Percentiles rank a stretch among this genome's conserved stretches.
These are phyloP conservation scores for Mormyrus hasselquistii DNA, from an alignment of 2,797 vertebrate genomes.

Conservation along the genomic window DNA sequence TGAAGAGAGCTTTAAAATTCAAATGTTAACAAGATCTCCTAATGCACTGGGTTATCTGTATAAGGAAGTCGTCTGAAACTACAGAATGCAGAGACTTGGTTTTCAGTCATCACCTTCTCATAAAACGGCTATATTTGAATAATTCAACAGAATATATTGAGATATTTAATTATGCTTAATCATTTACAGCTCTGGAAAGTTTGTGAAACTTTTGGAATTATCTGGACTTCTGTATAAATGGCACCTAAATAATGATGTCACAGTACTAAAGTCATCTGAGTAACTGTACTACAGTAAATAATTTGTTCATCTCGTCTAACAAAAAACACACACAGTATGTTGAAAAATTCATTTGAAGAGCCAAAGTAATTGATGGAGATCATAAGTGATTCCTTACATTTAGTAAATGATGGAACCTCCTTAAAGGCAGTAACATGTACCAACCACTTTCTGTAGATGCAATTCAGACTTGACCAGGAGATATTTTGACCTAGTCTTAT, in stretches of 20 bases:
- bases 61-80: background rate
- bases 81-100: background rate
- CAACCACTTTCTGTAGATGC: background rate
- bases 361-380: background rate
- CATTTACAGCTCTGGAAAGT: background rate
- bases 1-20: background rate
- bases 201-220: slow-evolving; percentile 1
- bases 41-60: background rate
- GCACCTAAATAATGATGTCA: background rate
- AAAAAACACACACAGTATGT: background rate
- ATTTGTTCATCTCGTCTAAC: background rate
- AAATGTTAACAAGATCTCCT: background rate
- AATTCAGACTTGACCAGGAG: background rate
- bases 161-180: slow-evolving; percentile 9
- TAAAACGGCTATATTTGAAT: background rate
- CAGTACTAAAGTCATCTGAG: background rate
- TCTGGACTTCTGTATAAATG: background rate
- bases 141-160: slow-evolving; percentile 7
- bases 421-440: background rate
- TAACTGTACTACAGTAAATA: background rate
- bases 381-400: background rate
- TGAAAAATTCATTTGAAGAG: background rate
- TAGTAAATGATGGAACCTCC: background rate
- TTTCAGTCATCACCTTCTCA: background rate
- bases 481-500: background rate